Percentiles rank a stretch among this genome's conserved stretches.
Conservation (phyloP, 1,140 invertebrate genomes). For the Cotesia chilonis region DNA sequence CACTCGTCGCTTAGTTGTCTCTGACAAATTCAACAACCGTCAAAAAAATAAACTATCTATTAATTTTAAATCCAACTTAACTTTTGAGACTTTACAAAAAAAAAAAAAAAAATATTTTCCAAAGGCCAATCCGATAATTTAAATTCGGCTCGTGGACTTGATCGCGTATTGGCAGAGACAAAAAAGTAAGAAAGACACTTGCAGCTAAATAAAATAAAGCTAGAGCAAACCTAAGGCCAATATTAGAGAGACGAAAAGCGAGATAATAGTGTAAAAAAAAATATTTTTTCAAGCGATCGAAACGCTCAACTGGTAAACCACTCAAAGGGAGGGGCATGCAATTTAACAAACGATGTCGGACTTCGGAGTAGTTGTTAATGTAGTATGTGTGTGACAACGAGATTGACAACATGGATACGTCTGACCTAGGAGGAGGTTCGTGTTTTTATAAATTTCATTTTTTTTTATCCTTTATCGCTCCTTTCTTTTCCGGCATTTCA, state of each 20-base stretch:
- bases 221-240: background rate
- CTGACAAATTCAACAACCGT: background rate
- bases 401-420: constrained; percentile 67
- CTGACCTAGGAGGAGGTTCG: constrained; percentile 65
- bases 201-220: background rate
- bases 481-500: no score
- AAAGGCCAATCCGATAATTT: background rate
- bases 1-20: constrained; percentile 16
- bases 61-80: background rate
- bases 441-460: constrained; percentile 37
- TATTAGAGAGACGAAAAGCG: background rate
- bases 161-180: no score
- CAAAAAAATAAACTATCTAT: constrained; percentile 2
- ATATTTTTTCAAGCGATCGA: constrained; percentile 38
- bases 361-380: constrained; percentile 66
- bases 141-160: background rate
- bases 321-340: constrained; percentile 57
- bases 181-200: background rate
- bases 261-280: background rate
- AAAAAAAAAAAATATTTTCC: no score
- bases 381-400: constrained; percentile 67
- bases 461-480: constrained; percentile 29
- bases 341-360: constrained; percentile 66
- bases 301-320: constrained; percentile 37
- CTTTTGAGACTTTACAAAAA: no score